Base-by-base conservation (phyloP, 2,888 invertebrate genomes). In the Leptopterna dolabrata region DNA sequence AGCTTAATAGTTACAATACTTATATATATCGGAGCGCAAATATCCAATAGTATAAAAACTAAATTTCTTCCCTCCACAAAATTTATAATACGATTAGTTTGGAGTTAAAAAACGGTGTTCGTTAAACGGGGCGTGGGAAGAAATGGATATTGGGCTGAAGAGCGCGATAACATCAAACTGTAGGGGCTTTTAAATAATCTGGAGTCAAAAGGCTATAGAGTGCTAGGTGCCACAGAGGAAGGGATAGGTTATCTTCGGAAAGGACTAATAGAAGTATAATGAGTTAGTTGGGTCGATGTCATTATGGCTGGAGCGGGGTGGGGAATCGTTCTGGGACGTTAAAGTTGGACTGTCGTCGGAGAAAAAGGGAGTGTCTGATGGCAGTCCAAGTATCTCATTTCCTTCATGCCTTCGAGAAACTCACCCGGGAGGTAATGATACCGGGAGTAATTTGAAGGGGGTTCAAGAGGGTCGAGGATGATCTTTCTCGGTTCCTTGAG, bases 131-230 rank as follows among this genome's bases (percentile, higher is more conserved):
- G 81, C 81, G 81, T 81, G 81, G 81, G 81, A 81, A 81, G 81
- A 81, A 81, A 81, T 81, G 81, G 81, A 81, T 81, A 81, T 81
- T 51, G 55, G 81, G 51, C 30, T n/a, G 30, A 30, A 81, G 81
- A n/a, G 36, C 47, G 14, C 81, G 81, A 81, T 81, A 81, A 24
- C 51, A 81, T 81, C 81, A 55, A 81, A 81, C 51, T 51, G 81
- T 81, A 81, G 81, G 47, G 81, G 81, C 81, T 81, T 81, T 81
- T 81, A 81, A 81, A 81, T 81, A 81, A 81, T 81, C 81, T 81
- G 30, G 81, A 81, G 81, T 81, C 81, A 81, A 81, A 81, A 81
- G 55, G 45, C 51, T 47, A n/a, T 81, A 81, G 55, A 81, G 81
- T 81, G 81, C 51, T 55, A 51, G 81, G 27, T 81, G 55, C 78